Base-by-base conservation (phyloP, 2,888 invertebrate genomes). In the Lochmaea crataegi region DNA sequence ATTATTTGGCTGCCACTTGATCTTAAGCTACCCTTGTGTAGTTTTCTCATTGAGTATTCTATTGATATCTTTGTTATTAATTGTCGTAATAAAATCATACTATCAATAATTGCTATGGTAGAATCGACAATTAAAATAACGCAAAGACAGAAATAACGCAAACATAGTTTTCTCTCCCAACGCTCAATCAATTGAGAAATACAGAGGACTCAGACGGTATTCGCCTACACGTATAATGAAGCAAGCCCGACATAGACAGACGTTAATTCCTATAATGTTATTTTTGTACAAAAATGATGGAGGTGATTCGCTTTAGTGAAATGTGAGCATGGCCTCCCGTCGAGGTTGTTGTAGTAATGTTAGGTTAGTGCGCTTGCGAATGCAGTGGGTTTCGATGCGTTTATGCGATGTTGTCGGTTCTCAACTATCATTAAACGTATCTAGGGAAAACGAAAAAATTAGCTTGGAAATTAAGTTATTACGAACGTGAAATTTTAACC, bases 191-290 rank as follows among this genome's bases (percentile, higher is more conserved):
- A 48, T 48, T n/a, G n/a, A 32, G 18, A 38, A 53, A 26, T 51
- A 53, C 48, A 18, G 26, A 26, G 51, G 11, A 66, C 53, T 56
- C 32, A 38, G 32, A 38, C 32, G 41, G 41, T 60, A 48, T 61
- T 60, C 68, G 68, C 68, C 68, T 61, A 68, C 61, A 32, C 61
- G 57, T 6, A n/a, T 16, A 38, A 60, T 60, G n/a, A 32, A 60
- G 57, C n/a, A 4, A 48, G 16, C 12, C 2, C 22, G 22, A 22
- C 9, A 38, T 38, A 38, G 32, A 38, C 32, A 38, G 32, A 38
- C 32, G 32, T 38, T 32, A 38, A 38, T 38, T 38, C 32, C 6
- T 7, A 38, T 38, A 38, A 60, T 38, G 68, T 68, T 61, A 68
- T 68, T 68, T 68, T 68, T 53, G 51, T 60, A 61, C 26, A 7